Base-by-base conservation (phyloP, 2,797 vertebrate species). In the Argyrosomus regius region DNA sequence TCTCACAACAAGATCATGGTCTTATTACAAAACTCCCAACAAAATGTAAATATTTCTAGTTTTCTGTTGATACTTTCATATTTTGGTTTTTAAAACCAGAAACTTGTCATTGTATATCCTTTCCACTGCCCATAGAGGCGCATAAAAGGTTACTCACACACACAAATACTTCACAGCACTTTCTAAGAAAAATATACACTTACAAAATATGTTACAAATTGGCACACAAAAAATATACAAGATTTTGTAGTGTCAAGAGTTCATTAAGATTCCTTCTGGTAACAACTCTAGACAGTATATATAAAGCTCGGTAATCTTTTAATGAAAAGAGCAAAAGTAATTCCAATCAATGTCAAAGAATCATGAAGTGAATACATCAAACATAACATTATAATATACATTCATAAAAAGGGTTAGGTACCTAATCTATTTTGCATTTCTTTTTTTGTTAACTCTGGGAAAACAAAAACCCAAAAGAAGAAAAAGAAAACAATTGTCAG, bases 181-280 rank as follows among this genome's bases (percentile, higher is more conserved):
- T 99, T 96, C 98, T 99, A 99, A 99, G 97, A 99, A 99, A 99
- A 99, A 99, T 99, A 99, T 98, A 99, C 98, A 99, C 98, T 98
- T 99, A 99, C 98, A 99, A 99, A 99, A 99, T 99, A 99, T 99
- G 96, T 99, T 99, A 99, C 98, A 99, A 99, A 99, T 99, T 98
- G 97, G 98, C 98, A 99, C 98, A 99, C 98, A 99, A 99, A 99
- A 99, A 99, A 99, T 99, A 99, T 99, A 99, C 98, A 99, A 98
- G 97, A 98, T 99, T 99, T 99, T 98, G 97, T 98, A 89, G 97
- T 96, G 97, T 99, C 96, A 98, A 98, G 97, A 98, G 97, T 98
- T 98, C 96, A 96, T 98, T 98, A 98, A 98, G 97, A 98, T 98
- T 99, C 97, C 97, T 96, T 98, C 97, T 97, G 97, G 96, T 96